These are phyloP conservation scores for Peromyscus nudipes DNA, from an alignment of 2,797 vertebrate genomes.

Conservation along the genomic window DNA sequence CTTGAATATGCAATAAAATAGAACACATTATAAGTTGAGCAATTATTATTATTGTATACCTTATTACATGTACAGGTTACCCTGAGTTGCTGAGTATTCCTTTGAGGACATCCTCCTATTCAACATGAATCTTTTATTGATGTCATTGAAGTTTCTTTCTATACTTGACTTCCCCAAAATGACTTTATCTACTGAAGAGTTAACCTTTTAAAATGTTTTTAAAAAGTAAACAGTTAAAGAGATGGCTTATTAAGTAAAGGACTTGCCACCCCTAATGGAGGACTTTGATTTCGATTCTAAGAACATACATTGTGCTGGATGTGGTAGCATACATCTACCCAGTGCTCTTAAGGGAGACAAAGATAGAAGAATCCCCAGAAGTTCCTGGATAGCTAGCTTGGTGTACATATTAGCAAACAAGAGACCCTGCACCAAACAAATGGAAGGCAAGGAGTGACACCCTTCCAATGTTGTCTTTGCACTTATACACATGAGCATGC, in stretches of 20 bases:
- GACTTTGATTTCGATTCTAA: background rate
- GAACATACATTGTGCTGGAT: background rate
- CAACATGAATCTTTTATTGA: background rate
- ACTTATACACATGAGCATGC: background rate
- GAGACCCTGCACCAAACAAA: background rate
- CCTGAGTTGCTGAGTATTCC: background rate
- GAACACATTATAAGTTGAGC: slow-evolving; percentile 7
- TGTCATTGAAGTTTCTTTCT: slow-evolving; percentile 81
- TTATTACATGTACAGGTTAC: slow-evolving; percentile 88
- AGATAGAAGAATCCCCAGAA: background rate
- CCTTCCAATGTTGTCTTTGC: background rate
- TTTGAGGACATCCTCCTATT: background rate
- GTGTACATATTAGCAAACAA: background rate
- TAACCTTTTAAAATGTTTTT: slow-evolving; percentile 70
- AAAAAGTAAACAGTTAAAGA: background rate
- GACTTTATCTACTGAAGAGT: slow-evolving; percentile 64
- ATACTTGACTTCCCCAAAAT: slow-evolving; percentile 65
- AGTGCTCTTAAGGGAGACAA: background rate
- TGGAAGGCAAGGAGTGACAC: background rate
- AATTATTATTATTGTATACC: slow-evolving; percentile 80
- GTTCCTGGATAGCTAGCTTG: background rate
- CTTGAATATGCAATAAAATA: background rate
- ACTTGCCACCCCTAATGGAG: background rate
- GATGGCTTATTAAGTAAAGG: background rate
- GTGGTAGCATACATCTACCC: background rate